Percentiles rank a stretch among this genome's conserved stretches.
Conservation (phyloP, 2,113 vertebrate genomes). For the Petroica traversi region DNA sequence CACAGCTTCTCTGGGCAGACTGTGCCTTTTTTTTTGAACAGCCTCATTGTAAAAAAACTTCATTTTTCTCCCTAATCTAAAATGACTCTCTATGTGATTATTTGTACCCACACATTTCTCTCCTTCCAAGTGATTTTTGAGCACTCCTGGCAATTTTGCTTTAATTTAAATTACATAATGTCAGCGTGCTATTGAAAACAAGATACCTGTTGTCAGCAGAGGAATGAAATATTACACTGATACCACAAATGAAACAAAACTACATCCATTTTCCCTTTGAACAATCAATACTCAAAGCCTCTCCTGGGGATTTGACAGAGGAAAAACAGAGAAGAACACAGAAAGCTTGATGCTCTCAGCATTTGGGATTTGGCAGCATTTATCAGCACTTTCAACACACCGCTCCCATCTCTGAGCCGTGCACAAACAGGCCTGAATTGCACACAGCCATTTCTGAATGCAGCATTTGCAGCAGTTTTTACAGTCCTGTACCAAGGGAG, state of each 20-base stretch:
- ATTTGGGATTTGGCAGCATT: not conserved
- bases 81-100: not conserved
- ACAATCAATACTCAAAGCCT: not conserved
- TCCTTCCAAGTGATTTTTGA: not conserved
- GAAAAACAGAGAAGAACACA: not conserved
- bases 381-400: not conserved
- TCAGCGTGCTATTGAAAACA: not conserved
- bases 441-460: not conserved
- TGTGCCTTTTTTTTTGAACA: not conserved
- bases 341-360: not conserved
- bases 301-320: conserved; percentile 4
- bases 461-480: not conserved
- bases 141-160: not conserved
- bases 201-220: not conserved
- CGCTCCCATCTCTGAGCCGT: not conserved
- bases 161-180: not conserved
- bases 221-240: not conserved
- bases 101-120: not conserved
- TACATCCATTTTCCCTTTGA: conserved; percentile 24
- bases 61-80: not conserved
- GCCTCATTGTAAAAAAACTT: not conserved
- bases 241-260: conserved; percentile 5
- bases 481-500: not conserved
- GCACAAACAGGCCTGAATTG: not conserved
- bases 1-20: not conserved